phyloP scores from a whole-genome alignment of 1,140 invertebrate species.

The Bathynomus jamesi region DNA sequence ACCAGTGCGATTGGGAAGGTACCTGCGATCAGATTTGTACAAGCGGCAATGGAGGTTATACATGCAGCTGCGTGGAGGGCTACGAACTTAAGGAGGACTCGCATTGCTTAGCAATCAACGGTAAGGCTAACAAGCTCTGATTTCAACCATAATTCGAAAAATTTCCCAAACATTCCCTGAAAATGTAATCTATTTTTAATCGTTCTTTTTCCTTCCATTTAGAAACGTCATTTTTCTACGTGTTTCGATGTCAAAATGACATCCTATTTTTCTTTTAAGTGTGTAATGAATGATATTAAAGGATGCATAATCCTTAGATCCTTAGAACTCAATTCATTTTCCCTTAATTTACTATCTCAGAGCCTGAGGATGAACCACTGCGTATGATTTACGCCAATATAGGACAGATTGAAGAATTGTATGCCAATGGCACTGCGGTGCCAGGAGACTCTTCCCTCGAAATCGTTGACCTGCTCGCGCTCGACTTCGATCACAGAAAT shows the following conservation, averaged over 20 bases:
- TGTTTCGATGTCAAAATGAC: too few species aligned
- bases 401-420: constrained; percentile 48
- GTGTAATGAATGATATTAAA: too few species aligned
- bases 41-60: constrained; percentile 61
- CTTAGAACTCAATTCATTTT: too few species aligned
- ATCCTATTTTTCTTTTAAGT: too few species aligned
- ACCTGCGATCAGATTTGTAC: constrained; percentile 69
- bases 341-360: constrained; percentile 41
- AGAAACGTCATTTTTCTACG: too few species aligned
- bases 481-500: constrained; percentile 8
- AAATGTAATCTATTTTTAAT: too few species aligned
- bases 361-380: constrained; percentile 47
- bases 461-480: not conserved
- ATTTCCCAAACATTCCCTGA: too few species aligned
- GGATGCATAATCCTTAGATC: too few species aligned
- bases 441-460: constrained; percentile 42
- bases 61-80: constrained; percentile 66
- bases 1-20: constrained; percentile 62
- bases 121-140: too few species aligned
- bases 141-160: too few species aligned
- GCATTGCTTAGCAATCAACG: constrained; percentile 58
- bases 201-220: too few species aligned
- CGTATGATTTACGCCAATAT: constrained; percentile 51
- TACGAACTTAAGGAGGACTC: constrained; percentile 52
- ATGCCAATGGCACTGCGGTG: constrained; percentile 48